Percentiles rank a stretch among this genome's conserved stretches.
These are phyloP conservation scores for Allacma fusca DNA, from an alignment of 2,888 invertebrate species.

Conservation along the genomic window DNA sequence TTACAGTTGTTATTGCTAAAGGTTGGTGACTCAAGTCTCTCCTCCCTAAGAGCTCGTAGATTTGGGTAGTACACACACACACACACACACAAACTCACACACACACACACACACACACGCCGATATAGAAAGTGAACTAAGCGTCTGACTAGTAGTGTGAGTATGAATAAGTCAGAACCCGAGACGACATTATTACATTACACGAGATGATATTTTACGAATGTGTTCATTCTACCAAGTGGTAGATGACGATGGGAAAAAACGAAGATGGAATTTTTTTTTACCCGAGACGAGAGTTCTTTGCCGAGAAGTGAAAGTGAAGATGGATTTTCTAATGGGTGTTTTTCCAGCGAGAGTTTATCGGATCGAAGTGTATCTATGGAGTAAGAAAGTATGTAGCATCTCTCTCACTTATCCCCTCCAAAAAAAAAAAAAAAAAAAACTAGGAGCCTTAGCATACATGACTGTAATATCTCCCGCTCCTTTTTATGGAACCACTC, in stretches of 20 bases:
- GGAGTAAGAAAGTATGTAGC: slow-evolving; percentile 43
- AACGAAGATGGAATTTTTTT: slow-evolving; percentile 44
- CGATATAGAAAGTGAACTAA: slow-evolving; percentile 1
- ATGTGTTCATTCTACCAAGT: slow-evolving; percentile 42
- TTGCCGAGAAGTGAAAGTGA: slow-evolving; percentile 45
- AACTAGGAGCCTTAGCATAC: too few relatives aligned
- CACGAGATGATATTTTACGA: slow-evolving; percentile 42
- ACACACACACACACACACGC: neutral
- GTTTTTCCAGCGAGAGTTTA: slow-evolving; percentile 42
- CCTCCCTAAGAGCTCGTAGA: neutral
- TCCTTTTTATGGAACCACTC: neutral
- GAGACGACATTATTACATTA: slow-evolving; percentile 44
- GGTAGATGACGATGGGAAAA: slow-evolving; percentile 39
- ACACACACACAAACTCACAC: neutral
- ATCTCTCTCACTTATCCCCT: slow-evolving; percentile 10
- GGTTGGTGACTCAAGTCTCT: slow-evolving; percentile 25
- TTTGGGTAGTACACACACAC: too few relatives aligned
- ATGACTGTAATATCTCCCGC: neutral
- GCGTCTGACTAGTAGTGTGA: slow-evolving; percentile 15
- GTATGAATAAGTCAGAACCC: slow-evolving; percentile 43
- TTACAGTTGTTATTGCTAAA: slow-evolving; percentile 24
- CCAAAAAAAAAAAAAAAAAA: too few relatives aligned
- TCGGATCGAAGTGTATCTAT: slow-evolving; percentile 41
- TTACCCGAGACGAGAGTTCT: slow-evolving; percentile 9
- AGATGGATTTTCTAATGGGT: slow-evolving; percentile 43